A percentile compares a stretch with the other conserved stretches of the same genome.
Evolutionary conservation across 2,888 invertebrate species (phyloP).

Genomic region (Rotaria macrura): DNA sequence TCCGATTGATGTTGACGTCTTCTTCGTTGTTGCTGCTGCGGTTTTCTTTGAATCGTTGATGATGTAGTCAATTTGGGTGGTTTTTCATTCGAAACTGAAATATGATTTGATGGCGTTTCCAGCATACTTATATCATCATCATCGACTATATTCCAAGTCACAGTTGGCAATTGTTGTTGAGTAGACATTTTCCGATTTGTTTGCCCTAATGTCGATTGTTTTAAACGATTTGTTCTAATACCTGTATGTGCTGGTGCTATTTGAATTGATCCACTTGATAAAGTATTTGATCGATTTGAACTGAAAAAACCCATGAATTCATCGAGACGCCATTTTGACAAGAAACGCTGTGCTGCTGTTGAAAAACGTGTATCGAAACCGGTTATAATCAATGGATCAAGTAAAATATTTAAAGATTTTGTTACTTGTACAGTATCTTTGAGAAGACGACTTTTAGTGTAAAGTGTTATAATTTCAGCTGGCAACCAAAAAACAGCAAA

Average conservation of each 20-base stretch:
- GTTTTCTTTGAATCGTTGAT: neutral
- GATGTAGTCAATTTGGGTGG: neutral
- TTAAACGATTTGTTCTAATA: neutral
- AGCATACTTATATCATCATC: neutral
- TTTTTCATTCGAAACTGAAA: neutral
- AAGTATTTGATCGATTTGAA: neutral
- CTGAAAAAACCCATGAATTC: neutral
- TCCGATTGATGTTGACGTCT: neutral
- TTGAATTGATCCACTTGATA: neutral
- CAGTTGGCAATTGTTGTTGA: neutral
- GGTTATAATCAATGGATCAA: neutral
- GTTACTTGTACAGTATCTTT: conserved; percentile 18
- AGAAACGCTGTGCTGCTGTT: neutral
- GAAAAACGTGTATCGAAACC: conserved; percentile 14
- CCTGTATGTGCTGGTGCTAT: neutral
- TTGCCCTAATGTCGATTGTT: neutral
- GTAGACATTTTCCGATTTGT: neutral
- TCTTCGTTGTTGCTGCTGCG: neutral
- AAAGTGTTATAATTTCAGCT: neutral
- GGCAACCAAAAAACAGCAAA: conserved; percentile 20
- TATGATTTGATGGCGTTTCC: neutral
- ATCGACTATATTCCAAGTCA: neutral
- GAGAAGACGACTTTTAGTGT: neutral
- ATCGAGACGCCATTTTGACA: neutral
- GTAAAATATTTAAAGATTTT: neutral